Conservation (phyloP, 2,888 invertebrate genomes). For the Ochropleura leucogaster region DNA sequence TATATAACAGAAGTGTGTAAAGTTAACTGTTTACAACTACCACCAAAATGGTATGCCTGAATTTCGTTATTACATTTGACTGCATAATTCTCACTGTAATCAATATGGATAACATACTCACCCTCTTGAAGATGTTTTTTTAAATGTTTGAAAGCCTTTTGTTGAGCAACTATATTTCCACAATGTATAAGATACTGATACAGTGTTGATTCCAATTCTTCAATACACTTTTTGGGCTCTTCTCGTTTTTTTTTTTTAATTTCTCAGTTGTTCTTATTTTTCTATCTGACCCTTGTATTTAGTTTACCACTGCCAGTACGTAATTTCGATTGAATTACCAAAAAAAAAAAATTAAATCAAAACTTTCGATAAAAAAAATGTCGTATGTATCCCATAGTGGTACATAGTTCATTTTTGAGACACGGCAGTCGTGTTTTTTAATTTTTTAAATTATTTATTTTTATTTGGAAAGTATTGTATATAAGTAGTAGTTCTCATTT, state of each 20-base stretch:
- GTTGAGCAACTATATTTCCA: slow-evolving; percentile 6
- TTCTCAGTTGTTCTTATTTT: background rate
- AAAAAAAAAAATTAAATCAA: too few relatives aligned
- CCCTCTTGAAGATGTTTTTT: background rate
- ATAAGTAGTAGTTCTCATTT: too few relatives aligned
- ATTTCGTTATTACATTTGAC: background rate
- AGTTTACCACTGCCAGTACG: background rate
- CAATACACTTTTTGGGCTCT: background rate
- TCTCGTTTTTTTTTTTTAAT: background rate
- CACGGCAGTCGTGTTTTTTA: too few relatives aligned
- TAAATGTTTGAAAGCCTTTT: background rate
- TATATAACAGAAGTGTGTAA: background rate
- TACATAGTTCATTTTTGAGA: too few relatives aligned
- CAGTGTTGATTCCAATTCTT: background rate
- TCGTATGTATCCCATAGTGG: too few relatives aligned
- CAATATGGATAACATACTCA: background rate
- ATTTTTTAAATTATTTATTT: too few relatives aligned
- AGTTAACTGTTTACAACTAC: background rate
- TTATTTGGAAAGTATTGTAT: too few relatives aligned
- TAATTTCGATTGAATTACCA: background rate
- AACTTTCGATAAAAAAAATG: too few relatives aligned
- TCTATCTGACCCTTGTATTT: background rate
- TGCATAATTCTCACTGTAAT: background rate
- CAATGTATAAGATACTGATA: background rate
- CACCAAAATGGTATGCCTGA: background rate